Base-by-base conservation (phyloP, 1,140 invertebrate species). In the Sesamia nonagrioides region DNA sequence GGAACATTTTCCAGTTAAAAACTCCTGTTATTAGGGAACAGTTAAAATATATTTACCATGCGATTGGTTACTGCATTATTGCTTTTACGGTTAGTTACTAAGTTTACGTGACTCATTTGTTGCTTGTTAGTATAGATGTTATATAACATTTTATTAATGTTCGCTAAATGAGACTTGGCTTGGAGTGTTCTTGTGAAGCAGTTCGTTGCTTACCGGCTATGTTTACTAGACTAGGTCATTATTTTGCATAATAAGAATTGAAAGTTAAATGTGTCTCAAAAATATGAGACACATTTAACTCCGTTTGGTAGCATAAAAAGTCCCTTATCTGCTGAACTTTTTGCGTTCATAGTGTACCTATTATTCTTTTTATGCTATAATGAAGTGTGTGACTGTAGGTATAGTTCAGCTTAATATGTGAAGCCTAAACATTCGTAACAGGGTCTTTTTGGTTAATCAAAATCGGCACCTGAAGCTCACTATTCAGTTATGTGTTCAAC, bases 371-470 rank as follows among this genome's bases (percentile, higher is more conserved):
- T 77, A 42, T 78, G 61, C 83, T 81, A 84, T 81, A 81, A 84
- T 21, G 61, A 81, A 83, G 82, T 86, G 72, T 83, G 81, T 86
- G 83, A 82, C 79, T 84, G 78, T 82, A 80, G 80, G 75, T 84
- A 84, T 83, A 84, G 69, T 84, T 84, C 84, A 87, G 85, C 82
- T 85, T 87, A 86, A 77, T 82, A 81, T 63, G 52, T 84, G 54
- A 87, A 85, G 80, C 77, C 82, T 84, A 78, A 82, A 86, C 52
- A 73, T 82, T 82, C 48, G 71, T 81, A 86, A 90, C 92, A 93
- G 92, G 91, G 92, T 92, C 88, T 90, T 92, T 92, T 92, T 90
- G 87, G 84, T 90, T 84, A 82, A 79, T 82, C 84, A 88, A 90
- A 91, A 88, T 76, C 89, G 86, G 88, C 91, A 82, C 86, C 89